A percentile compares a stretch with the other conserved stretches of the same genome.
Evolutionary conservation across 2,888 invertebrate genomes (phyloP).

Genomic region (Altica lythri): DNA sequence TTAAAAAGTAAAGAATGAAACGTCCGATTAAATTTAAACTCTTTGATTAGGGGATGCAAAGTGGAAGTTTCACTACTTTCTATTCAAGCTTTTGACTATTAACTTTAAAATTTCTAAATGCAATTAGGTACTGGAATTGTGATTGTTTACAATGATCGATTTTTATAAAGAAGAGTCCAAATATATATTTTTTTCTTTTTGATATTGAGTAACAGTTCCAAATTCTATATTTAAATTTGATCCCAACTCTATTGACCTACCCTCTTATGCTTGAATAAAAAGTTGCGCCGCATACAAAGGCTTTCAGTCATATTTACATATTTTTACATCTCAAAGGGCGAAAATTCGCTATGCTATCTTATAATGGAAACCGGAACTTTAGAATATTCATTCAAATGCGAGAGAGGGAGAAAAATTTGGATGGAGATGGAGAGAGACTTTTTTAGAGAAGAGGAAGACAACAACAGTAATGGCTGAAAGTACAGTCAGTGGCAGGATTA

Average conservation of each 20-base stretch:
- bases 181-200: too few relatives aligned
- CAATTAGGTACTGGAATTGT: too few relatives aligned
- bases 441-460: conserved; percentile 37
- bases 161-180: too few relatives aligned
- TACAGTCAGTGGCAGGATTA: conserved; percentile 36
- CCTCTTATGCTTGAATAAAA: conserved; percentile 41
- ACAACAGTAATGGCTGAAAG: conserved; percentile 36
- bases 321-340: conserved; percentile 54
- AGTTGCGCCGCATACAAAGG: conserved; percentile 36
- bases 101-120: too few relatives aligned
- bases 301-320: conserved; percentile 54
- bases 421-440: conserved; percentile 29
- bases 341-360: conserved; percentile 52
- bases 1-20: too few relatives aligned
- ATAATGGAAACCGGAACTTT: conserved; percentile 42
- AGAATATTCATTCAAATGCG: conserved; percentile 46
- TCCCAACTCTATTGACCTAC: conserved; percentile 20
- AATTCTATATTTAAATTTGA: neutral
- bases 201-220: neutral
- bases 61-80: too few relatives aligned
- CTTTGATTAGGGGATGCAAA: too few relatives aligned
- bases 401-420: conserved; percentile 24
- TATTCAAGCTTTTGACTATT: too few relatives aligned
- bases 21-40: too few relatives aligned
- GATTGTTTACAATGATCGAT: too few relatives aligned